Base-by-base conservation (phyloP, 2,113 vertebrate genomes). In the Aleadryas rufinucha region DNA sequence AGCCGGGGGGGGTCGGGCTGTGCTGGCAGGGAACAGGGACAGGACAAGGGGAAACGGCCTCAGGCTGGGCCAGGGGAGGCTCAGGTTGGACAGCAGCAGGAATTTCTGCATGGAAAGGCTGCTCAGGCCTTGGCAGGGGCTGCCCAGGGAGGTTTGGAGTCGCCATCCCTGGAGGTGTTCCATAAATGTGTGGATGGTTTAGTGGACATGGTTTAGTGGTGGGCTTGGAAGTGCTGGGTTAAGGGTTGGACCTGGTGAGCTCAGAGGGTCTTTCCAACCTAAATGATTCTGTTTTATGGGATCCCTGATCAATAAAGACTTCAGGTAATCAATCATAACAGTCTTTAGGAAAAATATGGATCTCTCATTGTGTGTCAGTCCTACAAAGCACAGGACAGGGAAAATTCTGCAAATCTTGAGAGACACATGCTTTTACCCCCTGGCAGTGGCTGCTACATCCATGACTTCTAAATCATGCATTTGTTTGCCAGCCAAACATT, bases 321-420 rank as follows among this genome's bases (percentile, higher is more conserved):
- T 39, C 64, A 90, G 28, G 11, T 30, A 44, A 84, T 72, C 50
- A 39, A 2, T 47, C 26, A 1, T 8, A 70, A 53, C 2, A n/a
- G 41, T 18, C 18, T 26, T 31, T 50, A 61, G 37, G 42, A 42
- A 69, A 68, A 81, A 31, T 4, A 74, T 1, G 16, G 41, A 45
- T 52, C 27, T 65, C 41, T 65, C 1, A 0, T 24, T 63, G 16
- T 5, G 0, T 28, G n/a, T 70, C 52, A 52, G 16, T 31, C 68
- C 45, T 56, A 71, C 21, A 18, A 52, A 89, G 37, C 6, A 39
- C 31, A 54, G 65, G 35, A 35, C 1, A 86, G 42, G 47, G 37
- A 53, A 92, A 66, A 41, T 45, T 64, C 39, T 47, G 8, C 16
- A 1, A 4, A 8, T n/a, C 19, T 44, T 22, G 35, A 60, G 79